Evolutionary conservation across 1,140 invertebrate genomes (phyloP).

Genomic region (Conus ventricosus): DNA sequence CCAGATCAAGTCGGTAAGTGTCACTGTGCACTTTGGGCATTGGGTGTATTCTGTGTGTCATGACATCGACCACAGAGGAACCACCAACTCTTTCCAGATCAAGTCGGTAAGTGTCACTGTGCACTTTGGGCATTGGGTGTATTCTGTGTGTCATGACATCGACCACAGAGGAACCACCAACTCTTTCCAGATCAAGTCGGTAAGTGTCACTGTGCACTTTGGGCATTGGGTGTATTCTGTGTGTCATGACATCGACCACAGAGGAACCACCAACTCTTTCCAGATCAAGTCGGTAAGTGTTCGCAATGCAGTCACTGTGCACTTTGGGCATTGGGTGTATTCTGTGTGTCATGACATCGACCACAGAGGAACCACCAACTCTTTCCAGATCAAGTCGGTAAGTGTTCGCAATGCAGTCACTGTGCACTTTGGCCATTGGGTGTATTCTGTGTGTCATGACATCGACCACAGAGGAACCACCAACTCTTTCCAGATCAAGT

Average conservation of each 20-base stretch:
- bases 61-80: slow-evolving; percentile 92
- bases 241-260: slow-evolving; percentile 95
- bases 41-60: slow-evolving; percentile 96
- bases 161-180: slow-evolving; percentile 97
- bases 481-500: slow-evolving; percentile 92
- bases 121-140: slow-evolving; percentile 79
- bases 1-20: slow-evolving; percentile 81
- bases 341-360: slow-evolving; percentile 96
- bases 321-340: slow-evolving; percentile 81
- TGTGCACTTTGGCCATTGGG: slow-evolving; percentile 75
- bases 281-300: slow-evolving; percentile 81
- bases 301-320: too few relatives aligned
- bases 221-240: slow-evolving; percentile 87
- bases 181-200: slow-evolving; percentile 88
- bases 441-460: slow-evolving; percentile 97
- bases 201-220: slow-evolving; percentile 54
- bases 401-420: too few relatives aligned
- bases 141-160: slow-evolving; percentile 95
- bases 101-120: slow-evolving; percentile 74
- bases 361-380: slow-evolving; percentile 95
- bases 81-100: slow-evolving; percentile 96
- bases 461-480: slow-evolving; percentile 94
- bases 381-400: slow-evolving; percentile 86
- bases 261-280: slow-evolving; percentile 96
- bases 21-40: neutral